phyloP scores from a whole-genome alignment of 2,797 vertebrate genomes.

The Oreochromis mossambicus region DNA sequence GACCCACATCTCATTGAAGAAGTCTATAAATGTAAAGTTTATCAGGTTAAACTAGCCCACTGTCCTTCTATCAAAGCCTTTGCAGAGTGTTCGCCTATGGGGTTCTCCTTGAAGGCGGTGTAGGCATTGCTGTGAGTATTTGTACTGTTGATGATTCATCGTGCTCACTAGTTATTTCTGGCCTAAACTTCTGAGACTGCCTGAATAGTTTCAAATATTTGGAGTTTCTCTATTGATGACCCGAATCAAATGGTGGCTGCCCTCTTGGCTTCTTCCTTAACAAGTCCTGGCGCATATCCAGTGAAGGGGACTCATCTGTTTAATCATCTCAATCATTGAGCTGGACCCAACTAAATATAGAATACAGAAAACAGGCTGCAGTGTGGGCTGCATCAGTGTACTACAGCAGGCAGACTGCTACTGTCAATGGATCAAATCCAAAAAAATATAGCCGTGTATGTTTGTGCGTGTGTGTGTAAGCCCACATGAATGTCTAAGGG shows the following conservation, averaged over 20 bases:
- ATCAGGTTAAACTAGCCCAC: slow-evolving; percentile 25
- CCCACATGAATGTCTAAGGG: slow-evolving; percentile 8
- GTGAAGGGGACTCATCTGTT: slow-evolving; percentile 66
- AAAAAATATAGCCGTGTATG: slow-evolving; percentile 13
- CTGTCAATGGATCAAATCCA: slow-evolving; percentile 34
- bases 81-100: neutral
- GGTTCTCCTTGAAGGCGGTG: slow-evolving; percentile 11
- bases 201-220: slow-evolving; percentile 27
- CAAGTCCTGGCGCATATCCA: slow-evolving; percentile 50
- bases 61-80: neutral
- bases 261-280: slow-evolving; percentile 41
- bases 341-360: slow-evolving; percentile 63
- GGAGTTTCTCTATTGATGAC: slow-evolving; percentile 27
- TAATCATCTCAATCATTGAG: slow-evolving; percentile 70
- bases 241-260: slow-evolving; percentile 27
- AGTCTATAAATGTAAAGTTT: slow-evolving; percentile 49
- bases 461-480: neutral
- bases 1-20: slow-evolving; percentile 51
- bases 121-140: slow-evolving; percentile 23
- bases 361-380: slow-evolving; percentile 40
- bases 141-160: slow-evolving; percentile 10
- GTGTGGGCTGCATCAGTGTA: slow-evolving; percentile 34
- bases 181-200: neutral
- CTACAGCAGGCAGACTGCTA: slow-evolving; percentile 37
- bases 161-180: slow-evolving; percentile 9